Conservation (phyloP, 2,113 vertebrate species). For the Indicator maculatus region DNA sequence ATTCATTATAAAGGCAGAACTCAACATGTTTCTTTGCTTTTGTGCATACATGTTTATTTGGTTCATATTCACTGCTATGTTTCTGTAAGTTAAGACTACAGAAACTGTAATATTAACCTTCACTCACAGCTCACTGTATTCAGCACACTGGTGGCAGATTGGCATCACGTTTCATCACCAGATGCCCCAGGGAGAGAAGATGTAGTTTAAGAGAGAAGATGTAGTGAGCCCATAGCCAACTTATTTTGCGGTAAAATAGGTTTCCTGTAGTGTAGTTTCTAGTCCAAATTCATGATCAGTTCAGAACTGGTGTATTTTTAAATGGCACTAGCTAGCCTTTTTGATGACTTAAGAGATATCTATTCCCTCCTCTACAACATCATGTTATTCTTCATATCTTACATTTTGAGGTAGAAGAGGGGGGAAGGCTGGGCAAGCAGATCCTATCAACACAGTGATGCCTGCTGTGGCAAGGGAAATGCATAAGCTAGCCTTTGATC, state of each 20-base stretch:
- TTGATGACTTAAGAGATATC: slow-evolving; percentile 1
- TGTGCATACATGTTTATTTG: not conserved
- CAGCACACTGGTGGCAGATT: not conserved
- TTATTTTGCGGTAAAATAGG: slow-evolving; percentile 28
- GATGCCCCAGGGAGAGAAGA: not conserved
- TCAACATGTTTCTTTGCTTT: not conserved
- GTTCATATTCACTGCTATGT: not conserved
- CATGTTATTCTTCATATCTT: not conserved
- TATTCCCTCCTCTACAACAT: not conserved
- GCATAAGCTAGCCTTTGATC: not conserved
- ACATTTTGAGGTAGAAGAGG: not conserved
- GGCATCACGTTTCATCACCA: not conserved
- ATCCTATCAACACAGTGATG: not conserved
- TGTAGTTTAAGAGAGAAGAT: slow-evolving; percentile 25
- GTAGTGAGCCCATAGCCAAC: not conserved
- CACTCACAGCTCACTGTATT: not conserved
- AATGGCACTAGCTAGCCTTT: not conserved
- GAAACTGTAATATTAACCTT: not conserved
- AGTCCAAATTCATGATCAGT: not conserved
- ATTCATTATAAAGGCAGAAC: not conserved
- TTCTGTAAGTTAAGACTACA: not conserved
- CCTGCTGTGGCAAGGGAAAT: not conserved
- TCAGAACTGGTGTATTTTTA: not conserved
- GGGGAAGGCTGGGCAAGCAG: not conserved
- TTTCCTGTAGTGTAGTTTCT: not conserved